Conservation (phyloP, 1,140 invertebrate genomes). For the Mizuhopecten yessoensis region DNA sequence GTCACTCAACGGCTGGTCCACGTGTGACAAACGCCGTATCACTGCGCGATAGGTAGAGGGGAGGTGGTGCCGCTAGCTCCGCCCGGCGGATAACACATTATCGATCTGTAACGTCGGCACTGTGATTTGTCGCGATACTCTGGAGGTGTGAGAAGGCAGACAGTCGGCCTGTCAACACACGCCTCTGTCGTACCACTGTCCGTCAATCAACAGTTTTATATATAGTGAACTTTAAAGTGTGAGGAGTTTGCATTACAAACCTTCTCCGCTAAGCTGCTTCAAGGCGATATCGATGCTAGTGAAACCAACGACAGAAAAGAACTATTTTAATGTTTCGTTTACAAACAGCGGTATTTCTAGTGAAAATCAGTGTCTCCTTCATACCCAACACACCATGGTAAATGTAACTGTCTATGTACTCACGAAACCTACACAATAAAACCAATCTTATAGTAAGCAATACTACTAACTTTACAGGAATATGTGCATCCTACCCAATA, state of each 20-base stretch:
- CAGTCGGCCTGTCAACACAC: not conserved
- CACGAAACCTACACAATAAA: not conserved
- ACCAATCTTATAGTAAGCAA: not conserved
- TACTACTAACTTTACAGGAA: not conserved
- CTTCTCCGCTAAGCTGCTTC: too few species aligned
- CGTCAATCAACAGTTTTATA: not conserved
- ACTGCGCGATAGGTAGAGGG: not conserved
- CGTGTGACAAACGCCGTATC: not conserved
- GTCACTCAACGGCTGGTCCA: not conserved
- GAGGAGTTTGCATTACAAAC: too few species aligned
- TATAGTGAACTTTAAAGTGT: not conserved
- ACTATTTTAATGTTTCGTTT: not conserved
- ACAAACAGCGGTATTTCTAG: not conserved
- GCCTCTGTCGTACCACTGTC: not conserved
- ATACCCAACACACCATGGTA: too few species aligned
- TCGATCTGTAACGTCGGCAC: not conserved
- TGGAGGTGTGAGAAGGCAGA: not conserved
- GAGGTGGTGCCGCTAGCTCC: not conserved
- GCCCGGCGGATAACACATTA: not conserved
- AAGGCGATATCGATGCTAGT: not conserved
- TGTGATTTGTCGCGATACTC: constrained; percentile 20
- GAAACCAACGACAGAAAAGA: not conserved
- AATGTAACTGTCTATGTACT: not conserved
- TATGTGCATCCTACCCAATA: not conserved
- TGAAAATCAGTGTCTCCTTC: not conserved